Percentiles rank a stretch among this genome's conserved stretches.
Evolutionary conservation across 2,888 invertebrate genomes (phyloP).

Genomic region (Metopia argyrocephala): DNA sequence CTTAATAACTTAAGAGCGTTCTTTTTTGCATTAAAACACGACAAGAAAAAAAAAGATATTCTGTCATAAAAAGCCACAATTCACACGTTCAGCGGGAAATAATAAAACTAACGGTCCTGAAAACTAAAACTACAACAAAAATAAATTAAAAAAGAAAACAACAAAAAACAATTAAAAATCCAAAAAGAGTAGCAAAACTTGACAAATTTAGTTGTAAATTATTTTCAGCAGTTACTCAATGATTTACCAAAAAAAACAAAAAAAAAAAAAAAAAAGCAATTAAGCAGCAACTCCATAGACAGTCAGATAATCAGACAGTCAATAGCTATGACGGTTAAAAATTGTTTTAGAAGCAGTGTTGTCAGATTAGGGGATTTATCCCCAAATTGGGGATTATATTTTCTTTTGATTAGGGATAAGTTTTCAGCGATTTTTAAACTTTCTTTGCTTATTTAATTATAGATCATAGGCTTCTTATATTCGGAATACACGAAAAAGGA

Average conservation of each 20-base stretch:
- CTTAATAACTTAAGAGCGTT: conserved; percentile 40
- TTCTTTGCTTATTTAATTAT: no score
- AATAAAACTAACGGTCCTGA: conserved; percentile 43
- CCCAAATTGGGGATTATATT: no score
- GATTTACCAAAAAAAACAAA: not conserved
- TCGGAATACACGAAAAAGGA: no score
- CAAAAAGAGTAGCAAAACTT: conserved; percentile 36
- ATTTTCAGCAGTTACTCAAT: conserved; percentile 3
- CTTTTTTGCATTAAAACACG: not conserved
- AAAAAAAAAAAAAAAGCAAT: not conserved
- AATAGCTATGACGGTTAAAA: no score
- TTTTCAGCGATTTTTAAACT: no score
- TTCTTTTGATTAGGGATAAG: no score
- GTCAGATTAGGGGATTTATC: no score
- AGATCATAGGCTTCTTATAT: no score
- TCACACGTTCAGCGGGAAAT: conserved; percentile 45
- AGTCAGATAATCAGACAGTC: no score
- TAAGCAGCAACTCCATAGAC: no score
- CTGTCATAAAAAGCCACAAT: conserved; percentile 29
- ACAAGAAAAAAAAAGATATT: not conserved
- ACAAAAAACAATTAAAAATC: conserved; percentile 31
- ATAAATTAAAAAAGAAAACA: conserved; percentile 28
- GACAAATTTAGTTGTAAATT: conserved; percentile 48
- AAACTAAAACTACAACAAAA: conserved; percentile 16
- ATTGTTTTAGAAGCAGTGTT: no score